A percentile compares a stretch with the other conserved stretches of the same genome.
Evolutionary conservation across 2,113 vertebrate genomes (phyloP).

Genomic region (Austrofundulus limnaeus): DNA sequence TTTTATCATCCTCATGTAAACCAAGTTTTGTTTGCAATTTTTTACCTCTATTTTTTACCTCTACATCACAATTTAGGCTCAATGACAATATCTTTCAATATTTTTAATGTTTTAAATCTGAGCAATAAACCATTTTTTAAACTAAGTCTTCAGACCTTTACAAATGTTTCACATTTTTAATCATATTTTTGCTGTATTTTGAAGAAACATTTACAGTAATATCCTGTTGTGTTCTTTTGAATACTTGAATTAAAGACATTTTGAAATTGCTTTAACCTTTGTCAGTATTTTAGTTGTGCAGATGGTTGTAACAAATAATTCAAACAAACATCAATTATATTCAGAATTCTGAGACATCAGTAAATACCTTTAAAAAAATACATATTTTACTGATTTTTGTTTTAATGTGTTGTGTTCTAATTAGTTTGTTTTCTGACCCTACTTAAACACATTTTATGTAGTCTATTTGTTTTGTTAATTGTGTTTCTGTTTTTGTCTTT

Average conservation of each 20-base stretch:
- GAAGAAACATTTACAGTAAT: background rate
- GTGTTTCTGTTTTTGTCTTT: background rate
- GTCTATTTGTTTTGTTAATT: background rate
- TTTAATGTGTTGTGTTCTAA: too few relatives aligned
- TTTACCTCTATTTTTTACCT: too few relatives aligned
- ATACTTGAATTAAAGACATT: background rate
- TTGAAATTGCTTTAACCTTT: background rate
- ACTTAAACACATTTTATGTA: background rate
- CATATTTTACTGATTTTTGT: background rate
- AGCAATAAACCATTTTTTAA: conserved; percentile 6
- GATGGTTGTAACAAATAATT: background rate
- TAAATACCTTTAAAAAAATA: background rate
- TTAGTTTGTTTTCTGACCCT: too few relatives aligned
- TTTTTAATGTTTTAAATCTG: background rate
- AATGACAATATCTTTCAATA: background rate
- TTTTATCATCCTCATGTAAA: too few relatives aligned
- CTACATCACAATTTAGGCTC: too few relatives aligned
- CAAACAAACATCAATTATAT: background rate
- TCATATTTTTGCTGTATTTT: conserved; percentile 3
- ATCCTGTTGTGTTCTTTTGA: background rate
- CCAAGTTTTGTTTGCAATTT: too few relatives aligned
- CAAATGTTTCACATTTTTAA: background rate
- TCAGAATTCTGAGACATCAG: background rate
- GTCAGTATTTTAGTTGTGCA: background rate
- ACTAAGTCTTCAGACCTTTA: background rate